Evolutionary conservation across 2,888 invertebrate species (phyloP), one percentile per base, ranked within the genome.

Genomic region (Melanophora roralis): DNA sequence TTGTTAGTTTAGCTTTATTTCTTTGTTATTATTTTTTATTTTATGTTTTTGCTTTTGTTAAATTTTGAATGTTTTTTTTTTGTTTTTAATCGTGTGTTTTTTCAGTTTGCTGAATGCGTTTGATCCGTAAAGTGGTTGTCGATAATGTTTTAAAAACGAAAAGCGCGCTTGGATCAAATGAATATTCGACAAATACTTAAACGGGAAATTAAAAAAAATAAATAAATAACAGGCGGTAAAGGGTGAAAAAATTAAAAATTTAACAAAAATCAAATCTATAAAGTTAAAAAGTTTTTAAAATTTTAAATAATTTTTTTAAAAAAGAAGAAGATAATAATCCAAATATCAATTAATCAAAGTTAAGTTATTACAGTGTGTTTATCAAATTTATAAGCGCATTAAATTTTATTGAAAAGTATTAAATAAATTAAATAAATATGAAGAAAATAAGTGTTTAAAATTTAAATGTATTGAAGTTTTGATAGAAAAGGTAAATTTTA

Each of bases 41-140:
- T 43, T 14, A 14, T 23, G 57, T n/a, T 65, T 64, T 27, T 81
- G 14, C 19, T 57, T 53, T 51, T 43, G 32, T 60, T 51, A 49
- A 7, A 32, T 16, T 51, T 32, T 71, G 38, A 21, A 12, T 51
- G 32, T 11, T 0, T 2, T 47, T 71, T 60, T 62, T 32, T 64
- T 45, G 36, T 40, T 38, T 40, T 38, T 53, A 67, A 16, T 62
- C 21, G 57, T 43, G 47, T 64, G 51, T 60, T 77, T 74, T 62
- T 40, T 81, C 71, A 78, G 77, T 81, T 74, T 55, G 65, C 67
- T 74, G 78, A 74, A 81, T 81, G 78, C 81, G 74, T 74, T 74
- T 69, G 80, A 80, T 62, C 53, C 47, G 80, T 73, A 68, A 76
- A 76, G 80, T 80, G 64, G 23, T 21, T 21, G 34, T 32, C 53